Percentiles rank a stretch among this genome's conserved stretches.
Evolutionary conservation across 2,113 vertebrate species (phyloP).

Genomic region (Smithornis capensis): DNA sequence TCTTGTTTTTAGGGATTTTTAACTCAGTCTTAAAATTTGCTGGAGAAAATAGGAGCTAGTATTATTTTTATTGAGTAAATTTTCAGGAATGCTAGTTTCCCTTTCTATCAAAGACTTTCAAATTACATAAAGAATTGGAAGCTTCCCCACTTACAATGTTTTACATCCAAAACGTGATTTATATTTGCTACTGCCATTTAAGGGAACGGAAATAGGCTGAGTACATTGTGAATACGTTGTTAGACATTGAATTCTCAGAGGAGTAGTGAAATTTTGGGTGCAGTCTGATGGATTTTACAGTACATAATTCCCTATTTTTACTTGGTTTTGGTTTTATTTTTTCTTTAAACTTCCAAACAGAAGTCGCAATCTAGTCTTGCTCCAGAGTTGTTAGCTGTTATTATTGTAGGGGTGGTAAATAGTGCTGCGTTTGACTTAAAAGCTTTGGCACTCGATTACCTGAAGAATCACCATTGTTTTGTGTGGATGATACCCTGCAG

Average conservation of each 20-base stretch:
- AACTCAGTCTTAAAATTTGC: neutral
- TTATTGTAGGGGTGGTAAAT: neutral
- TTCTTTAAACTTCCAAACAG: neutral
- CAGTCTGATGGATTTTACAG: neutral
- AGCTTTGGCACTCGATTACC: slow-evolving; percentile 41
- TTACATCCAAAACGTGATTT: neutral
- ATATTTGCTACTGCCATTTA: neutral
- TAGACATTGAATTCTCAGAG: accelerated
- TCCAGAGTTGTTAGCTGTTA: neutral
- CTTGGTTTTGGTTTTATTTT: neutral
- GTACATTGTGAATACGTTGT: neutral
- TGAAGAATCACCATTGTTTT: slow-evolving; percentile 19
- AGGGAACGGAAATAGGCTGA: neutral
- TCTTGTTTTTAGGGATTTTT: neutral
- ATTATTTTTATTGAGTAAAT: neutral
- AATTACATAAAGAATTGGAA: neutral
- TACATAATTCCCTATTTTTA: neutral
- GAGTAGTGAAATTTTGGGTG: neutral
- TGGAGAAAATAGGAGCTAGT: neutral
- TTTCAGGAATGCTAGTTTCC: slow-evolving; percentile 16
- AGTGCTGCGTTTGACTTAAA: neutral
- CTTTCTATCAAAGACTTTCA: neutral
- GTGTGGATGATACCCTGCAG: slow-evolving; percentile 43
- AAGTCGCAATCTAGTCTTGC: neutral
- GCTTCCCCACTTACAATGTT: neutral